A percentile compares a stretch with the other conserved stretches of the same genome.
These are phyloP conservation scores for Vesta saturnalis DNA, from an alignment of 2,888 invertebrate genomes.

Conservation along the genomic window DNA sequence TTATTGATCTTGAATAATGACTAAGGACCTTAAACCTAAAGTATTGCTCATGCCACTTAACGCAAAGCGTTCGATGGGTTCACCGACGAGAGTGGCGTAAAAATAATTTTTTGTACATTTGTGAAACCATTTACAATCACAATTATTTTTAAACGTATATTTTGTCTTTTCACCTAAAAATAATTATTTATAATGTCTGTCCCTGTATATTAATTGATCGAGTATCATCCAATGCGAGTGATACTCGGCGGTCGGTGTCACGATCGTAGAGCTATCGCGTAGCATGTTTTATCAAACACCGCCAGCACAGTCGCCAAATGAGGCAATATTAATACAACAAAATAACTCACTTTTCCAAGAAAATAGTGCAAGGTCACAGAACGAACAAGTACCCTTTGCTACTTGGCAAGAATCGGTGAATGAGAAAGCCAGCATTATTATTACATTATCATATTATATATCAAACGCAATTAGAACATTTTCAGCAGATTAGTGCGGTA, in stretches of 20 bases:
- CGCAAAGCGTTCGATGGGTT: no score
- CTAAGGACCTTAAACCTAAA: no score
- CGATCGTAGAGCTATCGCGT: conserved; percentile 27
- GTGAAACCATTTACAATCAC: no score
- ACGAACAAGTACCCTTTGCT: conserved; percentile 8
- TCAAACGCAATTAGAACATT: conserved; percentile 6
- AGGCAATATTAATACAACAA: conserved; percentile 19
- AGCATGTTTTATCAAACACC: conserved; percentile 10
- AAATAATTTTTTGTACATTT: no score
- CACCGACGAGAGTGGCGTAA: no score
- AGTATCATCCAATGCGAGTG: conserved; percentile 26
- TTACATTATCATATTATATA: conserved; percentile 2
- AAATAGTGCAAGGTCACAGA: conserved; percentile 22
- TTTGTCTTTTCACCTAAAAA: no score
- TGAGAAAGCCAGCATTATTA: neutral
- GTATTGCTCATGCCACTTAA: no score
- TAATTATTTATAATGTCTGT: no score
- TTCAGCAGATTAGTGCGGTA: neutral
- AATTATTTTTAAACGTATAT: no score
- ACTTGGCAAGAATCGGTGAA: conserved; percentile 4
- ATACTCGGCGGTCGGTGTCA: conserved; percentile 21
- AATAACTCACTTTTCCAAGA: conserved; percentile 12
- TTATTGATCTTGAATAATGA: no score
- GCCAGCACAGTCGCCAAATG: conserved; percentile 4
- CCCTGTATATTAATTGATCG: no score